These are phyloP conservation scores for Berghia stephanieae DNA, from an alignment of 1,140 invertebrate genomes.

Conservation along the genomic window DNA sequence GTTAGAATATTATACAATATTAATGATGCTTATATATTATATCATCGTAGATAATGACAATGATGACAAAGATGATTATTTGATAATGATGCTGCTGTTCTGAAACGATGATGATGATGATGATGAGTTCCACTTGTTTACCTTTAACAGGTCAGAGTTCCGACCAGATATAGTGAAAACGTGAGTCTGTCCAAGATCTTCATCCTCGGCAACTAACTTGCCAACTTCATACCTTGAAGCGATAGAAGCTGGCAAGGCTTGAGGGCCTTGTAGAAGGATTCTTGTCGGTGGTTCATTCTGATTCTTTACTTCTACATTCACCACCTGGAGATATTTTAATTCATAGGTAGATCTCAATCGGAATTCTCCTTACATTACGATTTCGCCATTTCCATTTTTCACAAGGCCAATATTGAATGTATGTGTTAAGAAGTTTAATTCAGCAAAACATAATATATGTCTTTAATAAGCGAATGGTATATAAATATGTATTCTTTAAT, in stretches of 20 bases:
- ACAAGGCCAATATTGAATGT: too few species aligned
- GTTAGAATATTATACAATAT: too few species aligned
- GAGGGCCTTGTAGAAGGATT: constrained; percentile 41
- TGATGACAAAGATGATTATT: constrained; percentile 4
- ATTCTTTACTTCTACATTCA: constrained; percentile 39
- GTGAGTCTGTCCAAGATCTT: constrained; percentile 44
- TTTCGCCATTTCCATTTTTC: too few species aligned
- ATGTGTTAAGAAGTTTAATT: background rate
- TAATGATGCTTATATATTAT: too few species aligned
- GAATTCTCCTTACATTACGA: too few species aligned
- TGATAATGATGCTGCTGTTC: too few species aligned
- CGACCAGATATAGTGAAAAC: constrained; percentile 37
- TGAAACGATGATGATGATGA: background rate
- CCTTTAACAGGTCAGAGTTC: constrained; percentile 48
- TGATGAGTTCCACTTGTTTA: too few species aligned
- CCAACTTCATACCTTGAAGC: constrained; percentile 36
- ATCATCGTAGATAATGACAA: too few species aligned
- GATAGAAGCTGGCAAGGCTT: constrained; percentile 37
- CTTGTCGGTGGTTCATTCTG: constrained; percentile 48
- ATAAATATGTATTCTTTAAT: background rate
- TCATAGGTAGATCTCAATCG: too few species aligned
- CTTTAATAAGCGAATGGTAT: background rate
- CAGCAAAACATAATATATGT: background rate
- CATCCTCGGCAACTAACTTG: constrained; percentile 38
- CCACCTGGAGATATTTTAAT: constrained; percentile 34